Evolutionary conservation across 2,797 vertebrate genomes (phyloP), one percentile per base, ranked within the genome.

Genomic region (Sitta carolinensis): DNA sequence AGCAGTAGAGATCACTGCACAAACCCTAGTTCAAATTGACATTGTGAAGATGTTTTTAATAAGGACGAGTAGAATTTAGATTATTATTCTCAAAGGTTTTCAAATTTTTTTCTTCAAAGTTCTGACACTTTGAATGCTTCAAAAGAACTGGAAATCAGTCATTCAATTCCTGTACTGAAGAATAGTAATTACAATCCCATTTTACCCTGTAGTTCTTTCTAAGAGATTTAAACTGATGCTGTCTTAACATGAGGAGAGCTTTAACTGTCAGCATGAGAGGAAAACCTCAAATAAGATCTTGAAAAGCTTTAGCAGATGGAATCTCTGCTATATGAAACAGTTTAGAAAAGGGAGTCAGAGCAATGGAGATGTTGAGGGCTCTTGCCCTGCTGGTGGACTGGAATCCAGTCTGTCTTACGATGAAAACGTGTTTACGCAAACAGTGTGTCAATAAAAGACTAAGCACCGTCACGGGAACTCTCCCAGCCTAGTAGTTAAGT

Each of bases 11-110:
- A 21, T 43, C 36, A 20, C 32, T 62, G 57, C 19, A 26, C 34
- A 13, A 25, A 21, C 27, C 0, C 0, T 2, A 7, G n/a, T 40
- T 84, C 11, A 5, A 51, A 36, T 1, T 26, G 45, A 45, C 26
- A 30, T 4, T 17, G 7, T 42, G 50, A 48, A 6, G 3, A 4
- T 55, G 11, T 7, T 7, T 55, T 55, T 69, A 30, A 30, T 82
- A 57, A 43, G 16, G 25, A 26, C 16, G 36, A 84, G 11, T 25
- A 32, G 29, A 45, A 77, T 25, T 73, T 25, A 2, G 9, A 2
- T 32, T 88, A 82, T 85, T 63, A 8, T 45, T 75, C 12, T 86
- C 19, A 11, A 58, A 20, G 2, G 2, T 4, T 66, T 40, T 69
- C 2, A 1, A 4, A 9, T 13, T 21, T 13, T 52, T 42, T 50